Conservation (phyloP, 2,797 vertebrate genomes). For the Diplodus sargus region DNA sequence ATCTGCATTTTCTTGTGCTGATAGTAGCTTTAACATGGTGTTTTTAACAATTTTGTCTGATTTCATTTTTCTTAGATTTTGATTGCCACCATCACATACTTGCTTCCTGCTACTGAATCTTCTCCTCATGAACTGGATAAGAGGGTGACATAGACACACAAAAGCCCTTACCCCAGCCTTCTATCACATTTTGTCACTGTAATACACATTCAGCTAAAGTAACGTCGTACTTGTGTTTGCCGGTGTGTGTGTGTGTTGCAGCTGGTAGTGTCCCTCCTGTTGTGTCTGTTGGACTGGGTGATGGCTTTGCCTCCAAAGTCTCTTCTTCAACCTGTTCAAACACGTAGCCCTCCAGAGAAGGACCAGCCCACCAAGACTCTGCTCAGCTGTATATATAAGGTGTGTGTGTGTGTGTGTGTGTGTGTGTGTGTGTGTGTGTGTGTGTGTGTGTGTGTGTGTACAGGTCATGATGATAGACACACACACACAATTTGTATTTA, state of each 20-base stretch:
- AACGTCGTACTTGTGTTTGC: not conserved
- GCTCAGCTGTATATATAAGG: constrained; percentile 98
- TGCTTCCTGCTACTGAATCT: constrained; percentile 93
- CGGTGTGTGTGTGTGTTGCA: constrained; percentile 59
- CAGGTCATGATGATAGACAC: not conserved
- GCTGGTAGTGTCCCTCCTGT: constrained; percentile 96
- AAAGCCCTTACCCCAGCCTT: not conserved
- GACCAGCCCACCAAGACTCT: constrained; percentile 93
- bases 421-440: not conserved
- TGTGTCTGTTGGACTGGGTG: constrained; percentile 98
- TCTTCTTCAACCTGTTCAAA: constrained; percentile 91
- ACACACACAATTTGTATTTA: too few relatives aligned
- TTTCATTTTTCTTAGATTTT: constrained; percentile 86
- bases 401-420: constrained; percentile 52
- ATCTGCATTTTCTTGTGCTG: too few relatives aligned
- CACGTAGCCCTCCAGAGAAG: constrained; percentile 87
- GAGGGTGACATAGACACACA: constrained; percentile 84
- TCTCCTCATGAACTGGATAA: constrained; percentile 97
- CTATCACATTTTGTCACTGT: rapidly evolving
- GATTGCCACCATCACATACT: constrained; percentile 95
- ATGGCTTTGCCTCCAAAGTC: constrained; percentile 96
- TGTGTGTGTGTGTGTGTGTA: not conserved
- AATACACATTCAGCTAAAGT: not conserved
- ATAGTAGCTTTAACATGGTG: not conserved
- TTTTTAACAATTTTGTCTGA: constrained; percentile 6